phyloP scores from a whole-genome alignment of 1,140 invertebrate species.

The Nasonia giraulti region DNA sequence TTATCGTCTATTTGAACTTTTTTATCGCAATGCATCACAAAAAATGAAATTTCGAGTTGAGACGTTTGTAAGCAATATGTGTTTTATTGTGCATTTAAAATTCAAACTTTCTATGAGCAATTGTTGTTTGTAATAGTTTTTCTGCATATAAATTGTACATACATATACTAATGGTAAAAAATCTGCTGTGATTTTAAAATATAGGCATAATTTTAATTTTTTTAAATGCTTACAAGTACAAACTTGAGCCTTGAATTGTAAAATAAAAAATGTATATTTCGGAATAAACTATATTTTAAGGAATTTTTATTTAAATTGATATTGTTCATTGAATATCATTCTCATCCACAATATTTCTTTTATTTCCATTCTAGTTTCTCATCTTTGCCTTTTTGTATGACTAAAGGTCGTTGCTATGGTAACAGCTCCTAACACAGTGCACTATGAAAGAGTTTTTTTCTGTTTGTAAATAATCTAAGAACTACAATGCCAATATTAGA shows the following conservation, averaged over 20 bases:
- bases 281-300: neutral
- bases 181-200: slow-evolving; percentile 40
- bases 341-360: neutral
- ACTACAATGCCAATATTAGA: slow-evolving; percentile 62
- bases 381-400: neutral
- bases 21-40: slow-evolving; percentile 1
- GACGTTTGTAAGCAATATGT: slow-evolving; percentile 6
- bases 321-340: neutral
- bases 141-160: slow-evolving; percentile 26
- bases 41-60: neutral
- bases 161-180: slow-evolving; percentile 1
- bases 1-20: neutral
- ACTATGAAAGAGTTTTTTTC: slow-evolving; percentile 27
- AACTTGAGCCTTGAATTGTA: neutral
- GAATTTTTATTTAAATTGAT: neutral
- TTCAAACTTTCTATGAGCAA: neutral
- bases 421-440: slow-evolving; percentile 33
- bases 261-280: slow-evolving; percentile 22
- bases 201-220: slow-evolving; percentile 30
- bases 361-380: neutral
- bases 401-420: slow-evolving; percentile 40
- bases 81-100: neutral
- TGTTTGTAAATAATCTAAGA: neutral
- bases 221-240: neutral
- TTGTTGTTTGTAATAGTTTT: neutral